phyloP scores from a whole-genome alignment of 2,113 vertebrate genomes.

The Speoplatyrhinus poulsoni region DNA sequence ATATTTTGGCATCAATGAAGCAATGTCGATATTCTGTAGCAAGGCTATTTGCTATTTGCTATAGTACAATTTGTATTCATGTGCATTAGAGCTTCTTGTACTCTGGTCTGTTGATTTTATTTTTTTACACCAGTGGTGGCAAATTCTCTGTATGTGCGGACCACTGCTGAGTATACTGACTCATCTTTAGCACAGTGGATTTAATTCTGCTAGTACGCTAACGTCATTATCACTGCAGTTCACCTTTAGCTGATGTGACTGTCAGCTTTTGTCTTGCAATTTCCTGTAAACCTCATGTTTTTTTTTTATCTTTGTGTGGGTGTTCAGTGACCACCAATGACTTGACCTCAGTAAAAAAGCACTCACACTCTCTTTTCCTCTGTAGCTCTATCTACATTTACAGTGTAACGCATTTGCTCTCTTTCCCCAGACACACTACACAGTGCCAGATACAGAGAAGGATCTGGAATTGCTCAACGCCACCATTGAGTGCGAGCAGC shows the following conservation, averaged over 20 bases:
- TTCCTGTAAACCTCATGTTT: background rate
- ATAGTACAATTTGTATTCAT: too few relatives aligned
- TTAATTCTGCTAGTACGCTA: too few relatives aligned
- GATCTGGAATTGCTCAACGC: constrained; percentile 85
- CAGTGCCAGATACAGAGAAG: constrained; percentile 85
- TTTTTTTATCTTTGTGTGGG: background rate
- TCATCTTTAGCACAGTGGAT: too few relatives aligned
- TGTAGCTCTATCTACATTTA: background rate
- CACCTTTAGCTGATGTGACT: too few relatives aligned
- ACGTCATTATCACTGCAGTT: too few relatives aligned
- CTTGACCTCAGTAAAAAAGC: constrained; percentile 14
- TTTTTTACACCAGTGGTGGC: background rate
- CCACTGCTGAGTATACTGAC: too few relatives aligned
- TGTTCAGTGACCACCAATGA: background rate
- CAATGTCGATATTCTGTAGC: too few relatives aligned
- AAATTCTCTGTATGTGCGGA: background rate
- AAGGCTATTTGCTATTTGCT: too few relatives aligned
- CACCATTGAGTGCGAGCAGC: constrained; percentile 95
- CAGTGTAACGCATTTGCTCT: background rate
- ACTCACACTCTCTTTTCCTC: background rate
- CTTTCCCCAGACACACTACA: constrained; percentile 85
- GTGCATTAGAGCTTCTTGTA: too few relatives aligned
- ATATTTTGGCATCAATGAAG: too few relatives aligned
- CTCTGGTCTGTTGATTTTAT: too few relatives aligned
- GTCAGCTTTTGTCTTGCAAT: background rate